Conservation (phyloP, 2,888 invertebrate genomes). For the Parnassius smintheus region DNA sequence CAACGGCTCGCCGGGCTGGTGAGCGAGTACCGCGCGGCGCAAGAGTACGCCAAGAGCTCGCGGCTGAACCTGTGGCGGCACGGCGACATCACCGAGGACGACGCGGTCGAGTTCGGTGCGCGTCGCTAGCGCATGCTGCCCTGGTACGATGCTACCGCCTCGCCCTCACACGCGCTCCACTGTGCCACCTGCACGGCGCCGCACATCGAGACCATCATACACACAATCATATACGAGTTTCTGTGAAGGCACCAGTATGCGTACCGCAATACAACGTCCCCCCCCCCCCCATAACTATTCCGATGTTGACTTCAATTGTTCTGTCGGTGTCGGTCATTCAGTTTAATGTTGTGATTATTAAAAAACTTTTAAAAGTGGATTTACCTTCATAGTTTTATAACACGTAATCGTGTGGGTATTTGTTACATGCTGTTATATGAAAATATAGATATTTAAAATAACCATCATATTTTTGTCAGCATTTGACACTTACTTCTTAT, state of each 20-base stretch:
- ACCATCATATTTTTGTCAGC: slow-evolving; percentile 32
- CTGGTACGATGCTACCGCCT: slow-evolving; percentile 38
- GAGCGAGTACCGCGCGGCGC: slow-evolving; percentile 91
- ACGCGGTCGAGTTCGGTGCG: slow-evolving; percentile 83
- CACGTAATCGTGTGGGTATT: slow-evolving; percentile 33
- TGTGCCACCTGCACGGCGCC: slow-evolving; percentile 57
- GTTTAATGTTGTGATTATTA: slow-evolving; percentile 31
- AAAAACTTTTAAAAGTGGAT: slow-evolving; percentile 31
- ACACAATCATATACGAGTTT: slow-evolving; percentile 48
- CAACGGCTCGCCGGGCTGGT: slow-evolving; percentile 89
- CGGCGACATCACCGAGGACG: slow-evolving; percentile 98
- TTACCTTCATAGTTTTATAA: slow-evolving; percentile 30
- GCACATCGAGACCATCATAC: slow-evolving; percentile 43
- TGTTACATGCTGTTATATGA: slow-evolving; percentile 25
- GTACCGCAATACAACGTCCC: slow-evolving; percentile 26
- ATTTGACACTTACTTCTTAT: slow-evolving; percentile 3
- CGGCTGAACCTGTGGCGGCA: slow-evolving; percentile 98
- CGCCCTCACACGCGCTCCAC: slow-evolving; percentile 40
- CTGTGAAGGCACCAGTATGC: slow-evolving; percentile 40
- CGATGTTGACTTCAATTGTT: not conserved
- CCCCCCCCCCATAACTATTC: not conserved
- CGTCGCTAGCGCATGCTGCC: slow-evolving; percentile 60
- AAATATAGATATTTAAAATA: slow-evolving; percentile 37
- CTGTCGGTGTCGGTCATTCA: slow-evolving; percentile 31
- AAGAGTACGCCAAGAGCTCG: slow-evolving; percentile 91